Conservation (phyloP, 2,113 vertebrate species). For the Eudyptes chrysolophus region DNA sequence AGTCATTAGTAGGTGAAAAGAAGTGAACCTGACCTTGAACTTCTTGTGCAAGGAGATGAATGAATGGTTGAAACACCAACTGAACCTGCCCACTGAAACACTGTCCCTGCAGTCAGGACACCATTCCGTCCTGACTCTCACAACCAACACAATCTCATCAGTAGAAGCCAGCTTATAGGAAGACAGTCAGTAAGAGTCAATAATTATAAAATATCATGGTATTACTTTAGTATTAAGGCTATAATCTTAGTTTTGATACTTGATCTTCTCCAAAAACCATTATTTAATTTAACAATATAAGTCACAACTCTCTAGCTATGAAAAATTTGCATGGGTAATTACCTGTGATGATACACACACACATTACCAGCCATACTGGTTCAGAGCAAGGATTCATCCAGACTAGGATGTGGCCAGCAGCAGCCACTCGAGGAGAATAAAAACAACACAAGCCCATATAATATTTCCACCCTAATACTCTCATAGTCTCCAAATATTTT, state of each 20-base stretch:
- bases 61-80: not conserved
- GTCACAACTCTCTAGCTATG: not conserved
- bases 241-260: slow-evolving; percentile 1
- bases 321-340: not conserved
- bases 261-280: not conserved
- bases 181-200: not conserved
- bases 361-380: not conserved
- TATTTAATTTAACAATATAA: not conserved
- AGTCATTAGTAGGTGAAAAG: not conserved
- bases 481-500: not conserved
- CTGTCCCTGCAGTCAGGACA: not conserved
- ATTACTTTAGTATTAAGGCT: not conserved
- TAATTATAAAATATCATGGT: not conserved
- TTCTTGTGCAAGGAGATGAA: not conserved
- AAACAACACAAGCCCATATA: not conserved
- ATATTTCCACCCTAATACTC: not conserved
- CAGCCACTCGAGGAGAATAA: not conserved
- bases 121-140: not conserved
- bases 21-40: not conserved
- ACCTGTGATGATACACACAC: not conserved
- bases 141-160: not conserved
- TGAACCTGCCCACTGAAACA: not conserved
- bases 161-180: not conserved
- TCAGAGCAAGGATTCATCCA: not conserved
- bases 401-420: not conserved